A percentile compares a stretch with the other conserved stretches of the same genome.
Conservation (phyloP, 1,140 invertebrate species). For the Trinorchestia longiramus region DNA sequence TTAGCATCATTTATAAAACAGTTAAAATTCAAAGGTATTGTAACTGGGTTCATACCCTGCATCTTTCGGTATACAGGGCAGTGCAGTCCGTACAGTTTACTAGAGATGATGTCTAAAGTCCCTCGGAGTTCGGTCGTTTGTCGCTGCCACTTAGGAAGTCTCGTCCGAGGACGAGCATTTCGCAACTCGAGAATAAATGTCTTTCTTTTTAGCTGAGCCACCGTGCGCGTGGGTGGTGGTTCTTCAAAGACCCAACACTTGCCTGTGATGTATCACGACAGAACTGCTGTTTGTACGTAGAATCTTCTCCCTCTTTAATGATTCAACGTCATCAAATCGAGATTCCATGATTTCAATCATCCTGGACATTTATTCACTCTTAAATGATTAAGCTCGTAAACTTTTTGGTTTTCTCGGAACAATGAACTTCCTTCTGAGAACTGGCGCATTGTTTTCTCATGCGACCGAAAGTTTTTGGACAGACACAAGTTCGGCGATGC, state of each 20-base stretch:
- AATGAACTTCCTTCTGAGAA: neutral
- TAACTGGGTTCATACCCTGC: neutral
- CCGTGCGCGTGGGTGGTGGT: neutral
- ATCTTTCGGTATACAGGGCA: neutral
- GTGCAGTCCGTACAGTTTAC: neutral
- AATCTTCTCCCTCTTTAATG: neutral
- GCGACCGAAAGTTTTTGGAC: neutral
- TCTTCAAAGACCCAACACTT: neutral
- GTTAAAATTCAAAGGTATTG: neutral
- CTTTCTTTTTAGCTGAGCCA: neutral
- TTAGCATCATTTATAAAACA: no score
- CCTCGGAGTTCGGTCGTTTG: neutral
- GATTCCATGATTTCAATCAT: neutral
- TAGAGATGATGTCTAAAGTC: neutral
- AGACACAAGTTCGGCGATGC: neutral
- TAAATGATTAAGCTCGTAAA: neutral
- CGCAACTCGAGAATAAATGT: neutral
- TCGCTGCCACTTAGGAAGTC: slow-evolving; percentile 5
- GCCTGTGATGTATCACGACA: neutral
- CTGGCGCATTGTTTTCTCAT: neutral
- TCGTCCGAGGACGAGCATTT: neutral
- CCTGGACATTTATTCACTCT: neutral
- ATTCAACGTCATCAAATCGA: neutral
- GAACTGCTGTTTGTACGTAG: neutral
- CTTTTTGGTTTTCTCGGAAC: neutral